A percentile compares a stretch with the other conserved stretches of the same genome.
These are phyloP conservation scores for Agelastica alni DNA, from an alignment of 2,888 invertebrate species.

Conservation along the genomic window DNA sequence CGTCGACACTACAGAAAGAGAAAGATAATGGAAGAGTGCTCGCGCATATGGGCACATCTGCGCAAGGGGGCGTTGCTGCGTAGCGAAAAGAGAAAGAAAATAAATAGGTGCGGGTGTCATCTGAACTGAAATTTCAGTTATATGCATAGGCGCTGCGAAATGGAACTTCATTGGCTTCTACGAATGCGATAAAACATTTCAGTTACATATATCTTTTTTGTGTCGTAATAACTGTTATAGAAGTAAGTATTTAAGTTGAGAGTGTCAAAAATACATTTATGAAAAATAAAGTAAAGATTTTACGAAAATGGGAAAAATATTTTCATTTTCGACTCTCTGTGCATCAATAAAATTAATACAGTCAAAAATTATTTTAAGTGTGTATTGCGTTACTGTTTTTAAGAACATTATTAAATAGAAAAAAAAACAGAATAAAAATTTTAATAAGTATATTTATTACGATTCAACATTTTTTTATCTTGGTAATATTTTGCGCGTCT, in stretches of 20 bases:
- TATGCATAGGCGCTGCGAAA: not conserved
- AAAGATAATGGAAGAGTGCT: not conserved
- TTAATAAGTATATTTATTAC: too few species aligned
- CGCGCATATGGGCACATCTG: not conserved
- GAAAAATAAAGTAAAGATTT: too few species aligned
- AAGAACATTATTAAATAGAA: too few species aligned
- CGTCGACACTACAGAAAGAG: not conserved
- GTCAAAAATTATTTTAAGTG: too few species aligned
- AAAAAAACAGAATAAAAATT: too few species aligned
- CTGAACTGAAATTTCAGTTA: not conserved
- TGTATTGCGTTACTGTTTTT: too few species aligned
- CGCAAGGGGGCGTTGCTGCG: not conserved
- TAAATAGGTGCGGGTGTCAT: not conserved
- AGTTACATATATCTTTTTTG: constrained; percentile 1
- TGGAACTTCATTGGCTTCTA: not conserved
- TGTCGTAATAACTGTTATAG: not conserved
- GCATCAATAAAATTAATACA: too few species aligned
- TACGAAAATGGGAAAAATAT: too few species aligned
- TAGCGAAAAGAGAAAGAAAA: not conserved
- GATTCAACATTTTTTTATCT: too few species aligned
- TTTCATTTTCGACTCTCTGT: too few species aligned
- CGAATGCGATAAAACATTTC: not conserved
- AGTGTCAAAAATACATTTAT: not conserved
- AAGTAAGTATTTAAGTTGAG: not conserved
- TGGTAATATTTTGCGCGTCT: too few species aligned